Conservation (phyloP, 2,113 vertebrate species). For the Catharus minimus region DNA sequence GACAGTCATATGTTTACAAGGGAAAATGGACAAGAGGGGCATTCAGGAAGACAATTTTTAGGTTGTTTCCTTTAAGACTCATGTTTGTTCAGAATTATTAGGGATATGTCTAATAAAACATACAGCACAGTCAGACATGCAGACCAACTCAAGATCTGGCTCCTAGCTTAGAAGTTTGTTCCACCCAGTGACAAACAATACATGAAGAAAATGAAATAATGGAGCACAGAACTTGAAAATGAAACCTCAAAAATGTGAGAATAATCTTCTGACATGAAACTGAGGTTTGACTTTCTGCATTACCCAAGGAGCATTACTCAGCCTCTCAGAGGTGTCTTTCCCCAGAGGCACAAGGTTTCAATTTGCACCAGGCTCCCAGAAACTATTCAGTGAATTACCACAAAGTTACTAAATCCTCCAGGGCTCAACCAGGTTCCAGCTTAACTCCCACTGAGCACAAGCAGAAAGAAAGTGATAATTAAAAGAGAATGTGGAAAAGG, state of each 20-base stretch:
- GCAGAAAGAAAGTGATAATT: conserved; percentile 55
- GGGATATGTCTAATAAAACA: background rate
- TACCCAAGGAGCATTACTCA: background rate
- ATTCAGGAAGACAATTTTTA: background rate
- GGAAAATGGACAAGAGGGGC: background rate
- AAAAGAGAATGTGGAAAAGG: conserved; percentile 22
- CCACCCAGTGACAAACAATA: background rate
- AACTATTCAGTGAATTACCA: conserved; percentile 16
- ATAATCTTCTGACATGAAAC: background rate
- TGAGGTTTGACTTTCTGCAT: background rate
- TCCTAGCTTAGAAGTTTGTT: background rate
- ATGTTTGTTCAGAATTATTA: background rate
- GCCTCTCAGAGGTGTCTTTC: background rate
- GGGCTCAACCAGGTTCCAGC: background rate
- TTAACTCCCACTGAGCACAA: background rate
- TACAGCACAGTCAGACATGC: background rate
- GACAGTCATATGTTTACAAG: background rate
- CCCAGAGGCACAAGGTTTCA: conserved; percentile 11
- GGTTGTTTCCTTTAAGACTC: background rate
- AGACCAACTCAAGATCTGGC: background rate
- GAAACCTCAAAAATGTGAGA: conserved; percentile 22
- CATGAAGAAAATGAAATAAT: background rate
- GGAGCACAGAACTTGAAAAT: conserved; percentile 4
- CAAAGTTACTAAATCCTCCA: background rate
- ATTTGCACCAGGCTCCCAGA: conserved; percentile 42